phyloP scores from a whole-genome alignment of 92 coral and sea anemone species.

The Palythoa caribaeorum region DNA sequence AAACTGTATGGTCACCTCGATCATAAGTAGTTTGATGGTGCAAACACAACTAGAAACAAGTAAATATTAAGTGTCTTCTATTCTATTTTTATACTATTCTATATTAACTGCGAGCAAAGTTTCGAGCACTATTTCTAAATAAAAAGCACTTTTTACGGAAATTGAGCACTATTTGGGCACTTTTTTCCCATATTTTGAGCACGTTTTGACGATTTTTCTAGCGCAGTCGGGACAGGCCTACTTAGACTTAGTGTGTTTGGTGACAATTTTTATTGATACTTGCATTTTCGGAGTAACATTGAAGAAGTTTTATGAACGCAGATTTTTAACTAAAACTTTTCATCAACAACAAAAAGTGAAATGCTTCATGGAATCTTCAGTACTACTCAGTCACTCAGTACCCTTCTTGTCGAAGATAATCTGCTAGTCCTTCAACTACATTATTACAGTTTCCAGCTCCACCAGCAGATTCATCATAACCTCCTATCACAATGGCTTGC shows the following conservation, averaged over 20 bases:
- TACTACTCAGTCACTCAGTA: conserved; percentile 33
- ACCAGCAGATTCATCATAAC: conserved; percentile 82
- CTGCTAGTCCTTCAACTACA: conserved; percentile 74
- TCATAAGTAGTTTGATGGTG: conserved; percentile 6
- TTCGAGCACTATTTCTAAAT: too few species aligned
- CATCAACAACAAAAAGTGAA: too few species aligned
- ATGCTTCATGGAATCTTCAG: too few species aligned
- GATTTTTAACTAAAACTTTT: too few species aligned
- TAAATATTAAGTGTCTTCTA: conserved; percentile 22
- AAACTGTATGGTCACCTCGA: conserved; percentile 25
- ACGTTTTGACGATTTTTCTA: conserved; percentile 42
- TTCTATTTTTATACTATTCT: conserved; percentile 32
- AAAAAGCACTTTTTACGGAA: conserved; percentile 50
- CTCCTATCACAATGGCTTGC: conserved; percentile 80
- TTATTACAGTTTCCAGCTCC: conserved; percentile 90
- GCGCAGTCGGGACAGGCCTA: conserved; percentile 43
- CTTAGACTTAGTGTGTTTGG: too few species aligned
- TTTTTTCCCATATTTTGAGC: conserved; percentile 36
- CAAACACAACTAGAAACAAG: conserved; percentile 11
- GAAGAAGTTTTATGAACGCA: too few species aligned
- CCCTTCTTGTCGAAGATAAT: conserved; percentile 71
- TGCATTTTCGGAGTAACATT: too few species aligned
- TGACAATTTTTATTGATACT: too few species aligned
- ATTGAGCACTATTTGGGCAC: conserved; percentile 50
- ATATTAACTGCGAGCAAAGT: conserved; percentile 13